Conservation (phyloP, 1,140 invertebrate species). For the Eulimnadia texana region DNA sequence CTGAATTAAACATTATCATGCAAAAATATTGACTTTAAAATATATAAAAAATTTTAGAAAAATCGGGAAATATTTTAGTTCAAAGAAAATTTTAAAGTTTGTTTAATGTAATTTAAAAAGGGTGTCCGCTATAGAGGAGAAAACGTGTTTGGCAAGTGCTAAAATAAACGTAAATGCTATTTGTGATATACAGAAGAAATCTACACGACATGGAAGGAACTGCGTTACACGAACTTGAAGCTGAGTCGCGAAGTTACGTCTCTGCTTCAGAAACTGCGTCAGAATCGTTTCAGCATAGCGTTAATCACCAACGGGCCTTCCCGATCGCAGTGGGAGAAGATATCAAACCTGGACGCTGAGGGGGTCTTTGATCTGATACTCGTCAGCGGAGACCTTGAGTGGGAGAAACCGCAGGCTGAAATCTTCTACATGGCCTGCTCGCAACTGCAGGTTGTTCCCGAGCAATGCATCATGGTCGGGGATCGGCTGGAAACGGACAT, state of each 20-base stretch:
- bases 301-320: slow-evolving; percentile 72
- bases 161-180: too few species aligned
- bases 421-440: slow-evolving; percentile 55
- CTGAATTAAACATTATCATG: too few species aligned
- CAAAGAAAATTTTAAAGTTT: neutral
- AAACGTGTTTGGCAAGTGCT: too few species aligned
- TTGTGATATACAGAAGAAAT: slow-evolving; percentile 47
- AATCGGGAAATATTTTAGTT: neutral
- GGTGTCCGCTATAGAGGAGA: too few species aligned
- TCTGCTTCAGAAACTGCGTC: slow-evolving; percentile 45
- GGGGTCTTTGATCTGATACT: slow-evolving; percentile 61
- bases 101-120: neutral
- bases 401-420: slow-evolving; percentile 63
- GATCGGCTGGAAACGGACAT: slow-evolving; percentile 76
- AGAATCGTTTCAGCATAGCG: slow-evolving; percentile 49
- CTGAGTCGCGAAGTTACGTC: slow-evolving; percentile 44
- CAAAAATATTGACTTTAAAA: too few species aligned
- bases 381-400: slow-evolving; percentile 63
- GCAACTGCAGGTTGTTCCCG: slow-evolving; percentile 48
- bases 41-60: too few species aligned
- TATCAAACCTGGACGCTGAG: slow-evolving; percentile 40
- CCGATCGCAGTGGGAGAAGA: slow-evolving; percentile 71
- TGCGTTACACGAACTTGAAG: slow-evolving; percentile 55
- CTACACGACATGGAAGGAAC: slow-evolving; percentile 55
- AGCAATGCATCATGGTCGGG: slow-evolving; percentile 66